Evolutionary conservation across 2,113 vertebrate species (phyloP).

Genomic region (Suncus etruscus): DNA sequence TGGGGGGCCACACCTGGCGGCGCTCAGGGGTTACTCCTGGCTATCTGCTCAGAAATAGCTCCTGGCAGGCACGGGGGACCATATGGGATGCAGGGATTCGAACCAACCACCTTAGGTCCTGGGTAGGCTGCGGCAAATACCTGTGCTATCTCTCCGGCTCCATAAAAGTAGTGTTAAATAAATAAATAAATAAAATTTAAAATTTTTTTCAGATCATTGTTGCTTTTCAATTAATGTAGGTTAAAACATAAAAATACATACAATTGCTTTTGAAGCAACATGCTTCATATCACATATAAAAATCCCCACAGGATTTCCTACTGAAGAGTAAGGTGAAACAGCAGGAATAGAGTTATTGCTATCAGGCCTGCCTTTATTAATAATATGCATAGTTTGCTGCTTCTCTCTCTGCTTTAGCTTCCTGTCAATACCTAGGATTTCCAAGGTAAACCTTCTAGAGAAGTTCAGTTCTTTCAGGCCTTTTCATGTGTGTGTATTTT

Average conservation of each 20-base stretch:
- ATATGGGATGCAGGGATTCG: no score
- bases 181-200: not conserved
- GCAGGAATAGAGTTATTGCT: fast-evolving
- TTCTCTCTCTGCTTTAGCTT: not conserved
- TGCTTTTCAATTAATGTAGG: not conserved
- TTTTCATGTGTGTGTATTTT: fast-evolving
- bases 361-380: not conserved
- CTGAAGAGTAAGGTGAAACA: not conserved
- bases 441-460: not conserved
- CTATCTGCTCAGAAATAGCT: no score
- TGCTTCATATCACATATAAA: not conserved
- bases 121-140: no score
- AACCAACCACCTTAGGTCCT: no score
- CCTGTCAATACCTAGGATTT: fast-evolving
- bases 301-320: not conserved
- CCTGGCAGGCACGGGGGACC: no score
- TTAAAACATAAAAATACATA: not conserved
- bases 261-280: no score
- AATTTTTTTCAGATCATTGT: slow-evolving; percentile 17
- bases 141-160: no score
- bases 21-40: no score
- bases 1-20: no score
- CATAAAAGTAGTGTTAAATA: no score
- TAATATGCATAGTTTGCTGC: not conserved
- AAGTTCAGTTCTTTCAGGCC: not conserved